Percentiles rank a stretch among this genome's conserved stretches.
These are phyloP conservation scores for Syngnathoides biaculeatus DNA, from an alignment of 2,113 vertebrate genomes.

Conservation along the genomic window DNA sequence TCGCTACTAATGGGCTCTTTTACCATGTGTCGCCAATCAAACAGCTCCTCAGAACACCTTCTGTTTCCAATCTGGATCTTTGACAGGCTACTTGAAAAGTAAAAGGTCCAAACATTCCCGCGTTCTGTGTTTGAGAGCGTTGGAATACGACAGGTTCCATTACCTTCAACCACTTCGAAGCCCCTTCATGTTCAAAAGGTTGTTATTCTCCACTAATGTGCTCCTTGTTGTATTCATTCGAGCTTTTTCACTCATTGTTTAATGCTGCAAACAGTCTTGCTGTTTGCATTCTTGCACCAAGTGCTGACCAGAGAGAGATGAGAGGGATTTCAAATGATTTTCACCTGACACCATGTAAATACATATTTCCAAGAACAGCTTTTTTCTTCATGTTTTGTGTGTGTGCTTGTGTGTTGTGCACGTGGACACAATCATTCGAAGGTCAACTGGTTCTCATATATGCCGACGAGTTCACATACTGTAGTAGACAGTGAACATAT, in stretches of 20 bases:
- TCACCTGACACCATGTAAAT: not conserved
- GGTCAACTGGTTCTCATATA: no score
- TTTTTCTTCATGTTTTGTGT: no score
- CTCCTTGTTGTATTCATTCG: not conserved
- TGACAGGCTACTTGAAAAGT: constrained; percentile 44
- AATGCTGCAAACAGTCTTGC: not conserved
- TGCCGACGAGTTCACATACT: no score
- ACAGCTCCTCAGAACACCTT: constrained; percentile 41
- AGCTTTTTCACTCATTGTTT: not conserved
- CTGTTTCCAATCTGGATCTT: constrained; percentile 60
- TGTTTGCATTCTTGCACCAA: not conserved
- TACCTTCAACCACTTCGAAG: constrained; percentile 36
- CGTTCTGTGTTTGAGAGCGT: constrained; percentile 11
- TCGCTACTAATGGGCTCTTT: constrained; percentile 31
- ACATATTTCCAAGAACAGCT: not conserved
- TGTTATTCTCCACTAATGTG: constrained; percentile 22
- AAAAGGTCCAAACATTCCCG: constrained; percentile 19
- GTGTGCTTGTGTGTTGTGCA: no score
- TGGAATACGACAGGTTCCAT: constrained; percentile 36
- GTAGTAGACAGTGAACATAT: no score
- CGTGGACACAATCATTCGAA: no score
- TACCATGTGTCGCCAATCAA: constrained; percentile 59
- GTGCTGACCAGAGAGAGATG: not conserved
- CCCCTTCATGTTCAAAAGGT: constrained; percentile 16
- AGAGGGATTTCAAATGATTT: not conserved